These are phyloP conservation scores for Rhipidura dahli DNA, from an alignment of 2,113 vertebrate genomes.

Conservation along the genomic window DNA sequence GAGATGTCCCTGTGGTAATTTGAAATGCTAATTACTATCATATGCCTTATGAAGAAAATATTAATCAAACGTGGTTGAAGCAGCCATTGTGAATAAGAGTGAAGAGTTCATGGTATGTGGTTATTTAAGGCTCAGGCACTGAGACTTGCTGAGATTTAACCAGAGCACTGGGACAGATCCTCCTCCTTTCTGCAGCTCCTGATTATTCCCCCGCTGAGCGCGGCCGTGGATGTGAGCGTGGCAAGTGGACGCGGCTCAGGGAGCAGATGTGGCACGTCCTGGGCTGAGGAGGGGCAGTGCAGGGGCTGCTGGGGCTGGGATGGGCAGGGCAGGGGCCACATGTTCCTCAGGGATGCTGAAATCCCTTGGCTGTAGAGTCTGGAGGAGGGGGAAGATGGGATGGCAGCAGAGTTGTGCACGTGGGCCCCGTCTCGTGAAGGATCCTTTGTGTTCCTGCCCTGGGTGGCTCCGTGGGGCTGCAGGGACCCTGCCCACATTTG, in stretches of 20 bases:
- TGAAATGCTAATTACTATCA: constrained; percentile 67
- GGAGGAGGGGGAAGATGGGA: neutral
- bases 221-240: fast-evolving
- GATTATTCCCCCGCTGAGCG: neutral
- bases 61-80: constrained; percentile 42
- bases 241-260: neutral
- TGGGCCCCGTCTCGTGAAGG: fast-evolving
- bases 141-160: neutral
- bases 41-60: constrained; percentile 52
- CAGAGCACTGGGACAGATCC: neutral
- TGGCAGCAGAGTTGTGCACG: fast-evolving
- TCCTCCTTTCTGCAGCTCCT: neutral
- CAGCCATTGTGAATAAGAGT: neutral
- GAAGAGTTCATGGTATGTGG: neutral
- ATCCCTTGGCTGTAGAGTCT: neutral
- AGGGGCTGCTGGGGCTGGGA: fast-evolving
- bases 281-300: neutral
- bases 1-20: constrained; percentile 56
- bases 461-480: neutral
- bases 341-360: fast-evolving
- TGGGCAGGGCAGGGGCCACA: fast-evolving
- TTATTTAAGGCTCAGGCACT: neutral
- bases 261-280: neutral
- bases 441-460: too few relatives aligned
- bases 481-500: neutral